Evolutionary conservation across 1,140 invertebrate genomes (phyloP), one percentile per base, ranked within the genome.

Genomic region (Pomacea maculata): DNA sequence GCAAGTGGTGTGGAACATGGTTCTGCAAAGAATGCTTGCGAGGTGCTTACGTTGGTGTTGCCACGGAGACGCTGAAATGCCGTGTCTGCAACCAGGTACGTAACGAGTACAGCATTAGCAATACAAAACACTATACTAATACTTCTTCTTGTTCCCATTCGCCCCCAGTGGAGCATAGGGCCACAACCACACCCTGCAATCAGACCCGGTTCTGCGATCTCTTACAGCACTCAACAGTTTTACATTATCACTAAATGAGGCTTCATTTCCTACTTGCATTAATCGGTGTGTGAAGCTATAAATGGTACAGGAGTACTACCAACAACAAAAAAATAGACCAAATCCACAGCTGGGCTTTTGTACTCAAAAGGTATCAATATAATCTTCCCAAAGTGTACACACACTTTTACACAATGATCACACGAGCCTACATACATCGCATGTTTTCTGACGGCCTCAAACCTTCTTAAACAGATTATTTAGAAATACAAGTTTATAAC

Each of bases 1-100:
- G 89, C 79, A 89, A 89, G 74, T 90, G 88, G 88, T 90, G 89
- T 71, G 89, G 89, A 17, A 90, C 88, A 5, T 74, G 88, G 70
- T 90, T 85, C 80, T 90, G 89, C 77, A 75, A 79, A 29, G 88
- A 88, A 84, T 90, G 89, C 85, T 75, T 87, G 45, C 63, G 83
- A 54, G 89, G 89, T 0, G 88, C 89, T 5, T 90, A 88, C 79
- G 77, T 75, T 17, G 88, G 87, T 1, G 19, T 79, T 29, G 88
- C 88, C 87, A 79, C 34, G 25, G 87, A 87, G 19, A 19, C 82
- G 15, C 81, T 75, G 10, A 81, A 82, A n/a, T 89, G 88, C 64
- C 77, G 83, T 7, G 82, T 83, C 19, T 89, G 88, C 79, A 85
- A 84, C 73, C 88, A 89, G 80, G 86, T 86, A 6, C 34, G 74